Base-by-base conservation (phyloP, 2,113 vertebrate genomes). In the Nannobrachium achirus region DNA sequence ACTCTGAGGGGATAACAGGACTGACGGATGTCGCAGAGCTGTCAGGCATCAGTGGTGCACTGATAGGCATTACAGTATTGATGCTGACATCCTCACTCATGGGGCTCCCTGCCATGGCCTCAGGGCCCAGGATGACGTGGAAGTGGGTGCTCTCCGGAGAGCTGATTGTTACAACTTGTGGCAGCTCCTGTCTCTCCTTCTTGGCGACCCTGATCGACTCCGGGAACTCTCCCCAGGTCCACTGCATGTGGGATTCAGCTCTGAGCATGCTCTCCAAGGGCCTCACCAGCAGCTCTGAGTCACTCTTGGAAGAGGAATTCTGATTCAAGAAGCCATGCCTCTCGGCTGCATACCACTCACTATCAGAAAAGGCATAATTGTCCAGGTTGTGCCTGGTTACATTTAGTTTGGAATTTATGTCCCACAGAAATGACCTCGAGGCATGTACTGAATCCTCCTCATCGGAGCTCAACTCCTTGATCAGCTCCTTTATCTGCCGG, bases 211-310 rank as follows among this genome's bases (percentile, higher is more conserved):
- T 95, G 48, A 97, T 96, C 49, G 96, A 95, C 90, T 98, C 98
- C 56, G 98, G 97, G 69, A 99, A 97, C 62, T 96, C 98, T 62
- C 97, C 97, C 97, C 97, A 99, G 0, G 96, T 96, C 98, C 97
- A 99, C 73, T 97, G 95, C 93, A 98, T 98, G 87, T 99, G 96
- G 41, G 96, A 95, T 76, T 99, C 97, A 0, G 94, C 93, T 90
- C 96, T 92, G 41, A 96, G 93, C 80, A 96, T 83, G 85, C 94
- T 95, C 85, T 96, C 96, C 0, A 92, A 85, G 6, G 96, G 93
- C 70, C 95, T 94, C 76, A 96, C 92, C 83, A 98, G 87, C 57
- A 99, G 90, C 77, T 99, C 98, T 1, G 96, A 98, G 88, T 99
- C 98, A 64, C 97, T 99, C 90, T 96, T 98, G n/a, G 97, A 96